Evolutionary conservation across 1,140 invertebrate genomes (phyloP), one percentile per base, ranked within the genome.

Genomic region (Diploscapter pachys): DNA sequence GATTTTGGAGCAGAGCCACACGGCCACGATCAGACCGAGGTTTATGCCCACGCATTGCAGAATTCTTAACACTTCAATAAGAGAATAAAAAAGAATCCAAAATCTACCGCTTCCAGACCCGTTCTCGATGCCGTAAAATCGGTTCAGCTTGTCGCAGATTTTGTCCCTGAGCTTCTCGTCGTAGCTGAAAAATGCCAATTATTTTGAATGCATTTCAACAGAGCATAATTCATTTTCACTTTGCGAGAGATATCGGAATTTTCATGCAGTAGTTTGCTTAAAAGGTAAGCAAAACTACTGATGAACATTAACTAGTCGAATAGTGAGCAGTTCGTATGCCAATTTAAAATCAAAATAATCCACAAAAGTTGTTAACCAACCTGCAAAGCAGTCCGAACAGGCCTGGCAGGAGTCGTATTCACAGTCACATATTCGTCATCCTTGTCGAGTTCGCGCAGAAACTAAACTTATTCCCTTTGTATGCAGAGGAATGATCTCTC

Each of bases 31-130:
- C 31, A 83, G 57, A 5, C 49, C n/a, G 48, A 79, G 31, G 68
- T 82, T 82, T 49, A 82, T 63, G 3, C 13, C 59, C 54, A 76
- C 76, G 50, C 81, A 83, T 81, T 82, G 68, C 64, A 77, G 9
- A 48, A 73, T 54, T 53, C 73, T 74, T 48, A 57, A 73, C 9
- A 70, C 52, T 72, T 63, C 4, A n/a, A 49, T 48, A 31, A 51
- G 4, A 51, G 31, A 31, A 31, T 31, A 31, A 72, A 50, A 3
- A 49, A n/a, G 5, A 4, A 52, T 53, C 31, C 9, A 0, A 4
- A 59, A 3, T 4, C 5, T 56, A 74, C 73, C 64, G 59, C 50
- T 74, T 74, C 6, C 9, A 9, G 49, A 69, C 5, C n/a, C 65
- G 53, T 8, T 57, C 54, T 54, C 64, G 68, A 50, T 74, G 64